These are phyloP conservation scores for Icerya purchasi DNA, from an alignment of 2,888 invertebrate genomes.

Conservation along the genomic window DNA sequence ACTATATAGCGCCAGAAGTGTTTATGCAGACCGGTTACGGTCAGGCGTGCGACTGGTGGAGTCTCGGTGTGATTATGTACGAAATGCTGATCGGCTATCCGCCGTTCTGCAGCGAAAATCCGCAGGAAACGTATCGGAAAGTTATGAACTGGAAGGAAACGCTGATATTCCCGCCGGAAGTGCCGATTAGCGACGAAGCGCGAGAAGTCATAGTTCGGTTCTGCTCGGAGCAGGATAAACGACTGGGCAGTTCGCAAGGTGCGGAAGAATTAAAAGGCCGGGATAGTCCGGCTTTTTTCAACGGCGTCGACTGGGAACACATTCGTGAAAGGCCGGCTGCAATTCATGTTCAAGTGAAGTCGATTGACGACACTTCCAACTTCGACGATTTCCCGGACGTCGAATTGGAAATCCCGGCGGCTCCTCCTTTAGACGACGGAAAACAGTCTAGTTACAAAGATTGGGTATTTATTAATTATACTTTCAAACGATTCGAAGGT, in stretches of 20 bases:
- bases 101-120: constrained; percentile 97
- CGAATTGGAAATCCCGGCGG: constrained; percentile 66
- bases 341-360: constrained; percentile 89
- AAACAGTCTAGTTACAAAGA: constrained; percentile 75
- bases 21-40: constrained; percentile 96
- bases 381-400: constrained; percentile 99
- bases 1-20: constrained; percentile 99
- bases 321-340: constrained; percentile 96
- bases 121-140: constrained; percentile 87
- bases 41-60: constrained; percentile 99
- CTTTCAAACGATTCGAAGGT: constrained; percentile 97
- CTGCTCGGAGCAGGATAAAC: constrained; percentile 87
- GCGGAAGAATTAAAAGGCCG: constrained; percentile 72
- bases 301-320: constrained; percentile 97
- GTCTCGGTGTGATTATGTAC: constrained; percentile 98
- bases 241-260: constrained; percentile 54
- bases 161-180: constrained; percentile 93
- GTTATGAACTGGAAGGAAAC: constrained; percentile 99
- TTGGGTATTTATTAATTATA: constrained; percentile 99
- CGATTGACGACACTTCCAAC: constrained; percentile 98
- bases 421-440: constrained; percentile 71
- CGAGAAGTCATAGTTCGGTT: constrained; percentile 85
- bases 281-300: constrained; percentile 62
- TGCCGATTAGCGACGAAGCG: constrained; percentile 95
- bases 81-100: constrained; percentile 99